Evolutionary conservation across 1,140 invertebrate genomes (phyloP), one percentile per base, ranked within the genome.

Genomic region (Lordiphosa stackelbergi): DNA sequence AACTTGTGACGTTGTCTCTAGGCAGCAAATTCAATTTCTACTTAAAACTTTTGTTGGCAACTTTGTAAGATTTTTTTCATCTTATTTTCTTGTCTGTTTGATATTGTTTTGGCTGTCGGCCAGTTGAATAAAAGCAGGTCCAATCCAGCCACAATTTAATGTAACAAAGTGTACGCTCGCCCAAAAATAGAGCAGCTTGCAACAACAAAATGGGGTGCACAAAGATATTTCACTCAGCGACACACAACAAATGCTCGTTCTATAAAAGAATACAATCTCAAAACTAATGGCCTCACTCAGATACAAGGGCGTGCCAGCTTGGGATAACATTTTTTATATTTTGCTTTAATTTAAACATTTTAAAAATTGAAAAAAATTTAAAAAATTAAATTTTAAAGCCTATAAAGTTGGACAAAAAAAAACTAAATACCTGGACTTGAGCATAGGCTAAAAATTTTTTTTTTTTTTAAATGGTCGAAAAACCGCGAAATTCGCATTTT

Each of bases 281-380:
- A 64, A 61, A 60, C 64, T 78, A 69, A 78, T 78, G 69, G 73
- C 64, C 64, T 59, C 38, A 56, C 54, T 65, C 64, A 69, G 41
- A 73, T 63, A 53, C 52, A 71, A 52, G 64, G 45, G 47, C 35
- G 49, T 42, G 10, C 13, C 22, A 47, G 16, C 56, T 31, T 19
- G 2, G 19, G 19, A 3, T 19, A 19, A 19, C 3, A 19, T 19
- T 19, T 19, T 19, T 4, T 3, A 19, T 19, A 3, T 19, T 19
- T 19, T 19, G 19, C 2, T 19, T 19, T 19, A 19, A 19, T 19
- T 19, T 19, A 19, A 19, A 19, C n/a, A n/a, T n/a, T n/a, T n/a
- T n/a, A n/a, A n/a, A n/a, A n/a, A n/a, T n/a, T n/a, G n/a, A n/a
- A n/a, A n/a, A n/a, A n/a, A n/a, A n/a, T n/a, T n/a, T n/a, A n/a